Conservation (phyloP, 2,797 vertebrate genomes). For the Peromyscus melanophrys region DNA sequence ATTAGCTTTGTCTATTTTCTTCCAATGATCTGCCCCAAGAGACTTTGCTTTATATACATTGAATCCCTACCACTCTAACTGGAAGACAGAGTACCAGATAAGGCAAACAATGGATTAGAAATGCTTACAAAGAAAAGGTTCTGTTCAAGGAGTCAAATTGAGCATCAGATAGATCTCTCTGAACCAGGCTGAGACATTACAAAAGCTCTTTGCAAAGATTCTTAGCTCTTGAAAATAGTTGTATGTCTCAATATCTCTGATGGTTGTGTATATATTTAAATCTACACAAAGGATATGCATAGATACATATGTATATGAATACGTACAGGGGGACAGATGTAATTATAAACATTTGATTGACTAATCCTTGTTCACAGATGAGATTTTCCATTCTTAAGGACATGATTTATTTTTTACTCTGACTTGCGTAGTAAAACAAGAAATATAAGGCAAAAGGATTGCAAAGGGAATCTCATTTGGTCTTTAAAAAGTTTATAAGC, state of each 20-base stretch:
- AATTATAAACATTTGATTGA: constrained; percentile 3
- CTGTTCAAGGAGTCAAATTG: constrained; percentile 13
- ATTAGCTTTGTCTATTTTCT: neutral
- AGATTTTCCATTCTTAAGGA: neutral
- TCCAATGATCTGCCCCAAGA: neutral
- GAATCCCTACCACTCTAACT: neutral
- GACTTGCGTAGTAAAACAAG: neutral
- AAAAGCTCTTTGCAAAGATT: neutral
- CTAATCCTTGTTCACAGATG: neutral
- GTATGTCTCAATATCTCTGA: neutral
- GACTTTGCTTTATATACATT: neutral
- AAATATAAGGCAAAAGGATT: neutral
- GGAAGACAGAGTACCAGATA: neutral
- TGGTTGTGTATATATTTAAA: neutral
- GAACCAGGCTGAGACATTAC: neutral
- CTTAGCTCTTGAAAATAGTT: neutral
- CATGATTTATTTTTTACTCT: neutral
- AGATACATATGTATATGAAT: neutral
- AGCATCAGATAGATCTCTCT: neutral
- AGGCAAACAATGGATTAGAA: constrained; percentile 6
- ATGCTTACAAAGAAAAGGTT: constrained; percentile 1
- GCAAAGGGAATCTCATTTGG: neutral
- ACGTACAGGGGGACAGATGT: neutral
- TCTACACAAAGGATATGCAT: neutral
- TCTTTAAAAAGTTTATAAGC: neutral